Percentiles rank a stretch among this genome's conserved stretches.
Conservation (phyloP, 1,140 invertebrate species). For the Cylas formicarius region DNA sequence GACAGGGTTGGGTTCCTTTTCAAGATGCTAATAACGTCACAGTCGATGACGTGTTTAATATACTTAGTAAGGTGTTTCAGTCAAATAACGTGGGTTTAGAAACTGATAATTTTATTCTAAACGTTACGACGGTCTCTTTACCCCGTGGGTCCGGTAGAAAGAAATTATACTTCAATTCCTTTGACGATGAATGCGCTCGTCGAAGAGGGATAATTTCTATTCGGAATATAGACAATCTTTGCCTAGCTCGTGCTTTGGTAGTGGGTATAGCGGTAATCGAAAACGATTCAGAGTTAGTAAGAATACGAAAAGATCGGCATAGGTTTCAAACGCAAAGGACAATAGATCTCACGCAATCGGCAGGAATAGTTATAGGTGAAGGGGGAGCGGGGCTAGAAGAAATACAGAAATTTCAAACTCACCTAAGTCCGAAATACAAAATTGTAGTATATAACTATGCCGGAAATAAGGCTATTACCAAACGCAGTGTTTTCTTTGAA, state of each 20-base stretch:
- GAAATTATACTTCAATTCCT: constrained; percentile 13
- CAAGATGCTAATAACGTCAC: no score
- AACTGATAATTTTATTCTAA: no score
- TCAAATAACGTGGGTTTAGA: no score
- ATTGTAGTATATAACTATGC: constrained; percentile 12
- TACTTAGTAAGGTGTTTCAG: no score
- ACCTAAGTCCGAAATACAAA: constrained; percentile 7
- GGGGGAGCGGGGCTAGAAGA: not conserved
- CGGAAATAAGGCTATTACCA: no score
- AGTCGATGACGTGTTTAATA: no score
- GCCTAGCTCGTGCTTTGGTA: constrained; percentile 13
- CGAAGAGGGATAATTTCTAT: constrained; percentile 11
- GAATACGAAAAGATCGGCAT: not conserved
- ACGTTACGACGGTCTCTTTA: no score
- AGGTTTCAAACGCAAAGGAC: not conserved
- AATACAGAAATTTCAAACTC: constrained; percentile 10
- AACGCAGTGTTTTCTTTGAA: no score
- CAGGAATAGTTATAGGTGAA: not conserved
- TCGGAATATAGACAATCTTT: constrained; percentile 14
- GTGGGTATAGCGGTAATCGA: constrained; percentile 5
- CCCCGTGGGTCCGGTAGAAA: no score
- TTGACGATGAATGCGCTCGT: constrained; percentile 8
- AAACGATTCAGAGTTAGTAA: constrained; percentile 1
- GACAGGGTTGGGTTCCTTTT: no score
- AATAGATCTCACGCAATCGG: not conserved